Base-by-base conservation (phyloP, 2,113 vertebrate genomes). In the Oophaga pumilio region DNA sequence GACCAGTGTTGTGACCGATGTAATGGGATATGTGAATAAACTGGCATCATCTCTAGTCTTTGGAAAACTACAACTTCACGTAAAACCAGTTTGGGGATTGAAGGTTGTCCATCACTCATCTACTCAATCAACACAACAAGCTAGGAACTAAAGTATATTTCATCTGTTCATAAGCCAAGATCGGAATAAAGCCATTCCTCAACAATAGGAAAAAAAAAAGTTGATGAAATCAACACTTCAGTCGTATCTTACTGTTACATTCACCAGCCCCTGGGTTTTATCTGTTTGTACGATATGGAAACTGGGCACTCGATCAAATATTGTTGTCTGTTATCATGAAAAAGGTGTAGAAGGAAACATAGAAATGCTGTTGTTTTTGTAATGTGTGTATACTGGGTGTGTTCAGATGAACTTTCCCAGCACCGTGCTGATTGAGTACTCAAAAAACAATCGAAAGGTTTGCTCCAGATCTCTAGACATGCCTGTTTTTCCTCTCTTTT, bases 311-410 rank as follows among this genome's bases (percentile, higher is more conserved):
- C 18, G 18, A 52, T 82, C 78, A 87, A 74, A 87, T 62, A 81
- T 56, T 59, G 62, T 73, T 87, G 86, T 80, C 68, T 52, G 77
- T 82, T 87, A 82, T 87, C 86, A 82, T 60, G 86, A 8, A 43
- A 62, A 82, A 80, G 71, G 85, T 86, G 85, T 86, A 76, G 79
- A 76, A 86, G 85, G 77, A 80, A 86, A 80, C 49, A 81, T 7
- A 66, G 60, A 82, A 80, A 43, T 80, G 60, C 33, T 53, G 60
- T 80, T 87, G 66, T 71, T 71, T 81, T 80, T 87, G 76, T 81
- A n/a, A 20, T 87, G 76, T 86, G 20, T 81, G 77, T 87, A 68
- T 56, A 56, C n/a, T 81, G 77, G 77, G 85, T 87, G 77, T 80
- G 76, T 81, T 71, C 77, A 66, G 49, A 78, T 82, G 80, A 82